Conservation (phyloP, 2,888 invertebrate species). For the Dasysyrphus tricinctus region DNA sequence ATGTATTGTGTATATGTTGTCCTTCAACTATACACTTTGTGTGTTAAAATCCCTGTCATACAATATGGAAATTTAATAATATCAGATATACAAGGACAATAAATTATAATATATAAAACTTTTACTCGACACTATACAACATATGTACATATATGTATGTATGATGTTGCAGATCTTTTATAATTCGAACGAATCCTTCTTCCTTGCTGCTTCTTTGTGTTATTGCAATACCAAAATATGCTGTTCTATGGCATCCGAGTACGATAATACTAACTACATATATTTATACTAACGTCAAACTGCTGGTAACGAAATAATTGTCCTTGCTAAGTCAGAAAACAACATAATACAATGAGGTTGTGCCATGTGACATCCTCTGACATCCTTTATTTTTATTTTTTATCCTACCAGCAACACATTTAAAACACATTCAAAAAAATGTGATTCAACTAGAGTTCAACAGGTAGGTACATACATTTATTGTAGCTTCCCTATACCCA, state of each 20-base stretch:
- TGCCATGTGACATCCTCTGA: constrained; percentile 62
- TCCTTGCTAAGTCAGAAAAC: constrained; percentile 44
- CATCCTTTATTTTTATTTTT: constrained; percentile 21
- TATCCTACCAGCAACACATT: constrained; percentile 30
- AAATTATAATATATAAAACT: constrained; percentile 46
- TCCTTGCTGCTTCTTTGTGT: neutral
- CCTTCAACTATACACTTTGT: constrained; percentile 40
- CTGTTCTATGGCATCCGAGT: constrained; percentile 45
- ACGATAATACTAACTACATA: constrained; percentile 7
- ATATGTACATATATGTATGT: neutral
- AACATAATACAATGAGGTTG: constrained; percentile 32
- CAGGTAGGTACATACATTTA: constrained; percentile 23
- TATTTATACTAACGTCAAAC: constrained; percentile 42
- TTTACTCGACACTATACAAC: constrained; percentile 7
- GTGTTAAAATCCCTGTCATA: constrained; percentile 54
- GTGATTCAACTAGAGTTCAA: constrained; percentile 52
- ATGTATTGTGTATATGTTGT: constrained; percentile 1
- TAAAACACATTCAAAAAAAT: constrained; percentile 40
- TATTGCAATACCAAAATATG: constrained; percentile 37
- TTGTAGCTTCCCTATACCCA: neutral
- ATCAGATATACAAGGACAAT: constrained; percentile 52
- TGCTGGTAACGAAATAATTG: constrained; percentile 43
- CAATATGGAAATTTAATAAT: constrained; percentile 71
- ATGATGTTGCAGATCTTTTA: constrained; percentile 13
- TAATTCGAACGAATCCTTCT: constrained; percentile 20